Evolutionary conservation across 30 jellyfish, hydroid and myxozoan genomes (phyloP), one percentile per base, ranked within the genome.

Genomic region (Cassiopea xamachana): DNA sequence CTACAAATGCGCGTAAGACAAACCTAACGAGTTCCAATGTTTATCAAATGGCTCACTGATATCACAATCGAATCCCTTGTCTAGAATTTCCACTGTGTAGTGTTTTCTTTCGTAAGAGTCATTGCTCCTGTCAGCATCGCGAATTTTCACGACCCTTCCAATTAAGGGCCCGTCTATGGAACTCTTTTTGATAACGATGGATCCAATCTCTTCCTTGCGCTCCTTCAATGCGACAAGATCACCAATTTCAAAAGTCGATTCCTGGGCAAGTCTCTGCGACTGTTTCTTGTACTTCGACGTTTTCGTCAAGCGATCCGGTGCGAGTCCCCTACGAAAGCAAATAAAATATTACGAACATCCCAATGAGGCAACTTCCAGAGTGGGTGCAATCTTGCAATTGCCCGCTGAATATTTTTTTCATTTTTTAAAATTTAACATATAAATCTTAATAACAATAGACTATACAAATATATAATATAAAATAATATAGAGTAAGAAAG

Each of bases 171-270:
- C 88, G 48, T 81, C 45, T 8, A 68, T 60, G 73, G 73, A 60
- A 7, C 49, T 64, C 19, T 51, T 91, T 50, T 87, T 94, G 75
- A 94, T 89, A 27, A 94, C 98, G 47, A 94, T 61, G 16, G 98
- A 84, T 0, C 97, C 98, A 6, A 76, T 68, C 75, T 94, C 98
- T 68, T 90, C 90, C 79, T 90, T 90, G 14, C 91, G 84, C 68
- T 86, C 91, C 81, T 90, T 90, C 88, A 94, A 89, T 39, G 95
- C 90, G 5, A 94, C 98, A 5, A 76, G 73, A 83, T 94, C 98
- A 6, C 98, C 98, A 46, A 91, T 71, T 67, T 90, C 70, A 16
- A 94, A 51, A 2, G 55, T 92, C 1, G 58, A 58, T 27, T 91
- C 88, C 7, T 55, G 69, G 46, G 49, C n/a, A 68, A 49, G 44